phyloP scores from a whole-genome alignment of 2,888 invertebrate species.

The Drosophila meridiana region DNA sequence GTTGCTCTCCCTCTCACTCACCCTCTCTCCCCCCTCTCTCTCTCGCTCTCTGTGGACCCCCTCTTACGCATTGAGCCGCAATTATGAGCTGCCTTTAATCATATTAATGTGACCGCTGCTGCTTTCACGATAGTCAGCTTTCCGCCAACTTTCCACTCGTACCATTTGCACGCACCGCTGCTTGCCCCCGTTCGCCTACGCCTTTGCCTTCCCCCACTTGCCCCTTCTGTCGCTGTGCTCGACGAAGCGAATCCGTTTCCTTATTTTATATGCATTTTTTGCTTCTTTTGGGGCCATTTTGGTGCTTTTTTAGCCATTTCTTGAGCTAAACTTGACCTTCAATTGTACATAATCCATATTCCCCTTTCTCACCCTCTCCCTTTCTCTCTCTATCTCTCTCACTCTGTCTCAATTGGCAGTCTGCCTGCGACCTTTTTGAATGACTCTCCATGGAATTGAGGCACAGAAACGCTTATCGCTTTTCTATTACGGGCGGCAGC shows the following conservation, averaged over 20 bases:
- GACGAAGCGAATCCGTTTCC: slow-evolving; percentile 60
- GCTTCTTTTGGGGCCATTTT: slow-evolving; percentile 14
- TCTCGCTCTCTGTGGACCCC: background rate
- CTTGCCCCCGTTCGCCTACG: background rate
- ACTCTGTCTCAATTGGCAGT: slow-evolving; percentile 2
- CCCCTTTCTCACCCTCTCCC: background rate
- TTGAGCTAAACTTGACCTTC: slow-evolving; percentile 71
- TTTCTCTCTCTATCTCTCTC: background rate
- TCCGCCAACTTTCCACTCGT: slow-evolving; percentile 1
- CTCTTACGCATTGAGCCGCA: slow-evolving; percentile 60
- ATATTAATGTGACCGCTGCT: slow-evolving; percentile 64
- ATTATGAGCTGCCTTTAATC: slow-evolving; percentile 77
- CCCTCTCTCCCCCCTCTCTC: background rate
- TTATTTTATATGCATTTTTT: slow-evolving; percentile 51
- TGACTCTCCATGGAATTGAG: slow-evolving; percentile 72
- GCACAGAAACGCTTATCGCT: slow-evolving; percentile 68
- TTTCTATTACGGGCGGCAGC: slow-evolving; percentile 64
- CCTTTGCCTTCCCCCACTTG: background rate
- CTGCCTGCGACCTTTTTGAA: slow-evolving; percentile 68
- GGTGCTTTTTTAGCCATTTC: slow-evolving; percentile 33
- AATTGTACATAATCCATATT: slow-evolving; percentile 26
- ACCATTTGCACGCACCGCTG: slow-evolving; percentile 1
- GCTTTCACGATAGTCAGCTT: slow-evolving; percentile 19
- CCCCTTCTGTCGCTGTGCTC: slow-evolving; percentile 32
- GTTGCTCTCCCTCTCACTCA: background rate